Evolutionary conservation across 2,797 vertebrate species (phyloP), one percentile per base, ranked within the genome.

Genomic region (Yasuhikotakia modesta): DNA sequence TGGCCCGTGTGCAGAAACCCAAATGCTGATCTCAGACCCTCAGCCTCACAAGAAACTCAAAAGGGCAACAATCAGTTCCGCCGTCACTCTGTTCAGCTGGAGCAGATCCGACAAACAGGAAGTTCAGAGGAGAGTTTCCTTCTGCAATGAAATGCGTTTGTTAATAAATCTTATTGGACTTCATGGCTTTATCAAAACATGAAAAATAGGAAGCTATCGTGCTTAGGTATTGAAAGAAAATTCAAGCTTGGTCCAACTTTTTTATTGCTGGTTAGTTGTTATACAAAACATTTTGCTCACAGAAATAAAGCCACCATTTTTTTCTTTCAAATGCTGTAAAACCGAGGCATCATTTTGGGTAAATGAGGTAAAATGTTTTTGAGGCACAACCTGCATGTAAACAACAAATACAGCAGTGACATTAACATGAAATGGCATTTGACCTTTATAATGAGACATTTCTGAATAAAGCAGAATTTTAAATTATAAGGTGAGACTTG

Each of bases 1-100:
- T 30, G 24, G 30, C n/a, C n/a, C 57, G 3, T 43, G 22, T 14
- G 35, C 45, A 78, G 48, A 55, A 39, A 58, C 65, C 13, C 63
- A 24, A 24, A 14, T 58, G 21, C 52, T 58, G 22, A 45, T 16
- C 0, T 30, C 10, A 22, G 53, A 57, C 4, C 53, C 10, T 22
- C 19, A 57, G 53, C 21, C 21, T 22, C 53, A 22, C 53, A 65
- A 21, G 61, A 58, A 53, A 2, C 64, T 0, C 63, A 81, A 55
- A 79, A 50, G 50, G 46, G 48, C 19, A 73, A n/a, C n/a, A 70
- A 58, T 79, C 24, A 76, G 4, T 60, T 5, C 27, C 80, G 85
- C 4, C 85, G 82, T 32, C 90, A 90, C 81, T 91, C 87, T 0
- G 78, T 82, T 17, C 88, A 91, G 75, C 75, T 88, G 0, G 87